These are phyloP conservation scores for Branchinecta lynchi DNA, from an alignment of 1,140 invertebrate genomes.

Conservation along the genomic window DNA sequence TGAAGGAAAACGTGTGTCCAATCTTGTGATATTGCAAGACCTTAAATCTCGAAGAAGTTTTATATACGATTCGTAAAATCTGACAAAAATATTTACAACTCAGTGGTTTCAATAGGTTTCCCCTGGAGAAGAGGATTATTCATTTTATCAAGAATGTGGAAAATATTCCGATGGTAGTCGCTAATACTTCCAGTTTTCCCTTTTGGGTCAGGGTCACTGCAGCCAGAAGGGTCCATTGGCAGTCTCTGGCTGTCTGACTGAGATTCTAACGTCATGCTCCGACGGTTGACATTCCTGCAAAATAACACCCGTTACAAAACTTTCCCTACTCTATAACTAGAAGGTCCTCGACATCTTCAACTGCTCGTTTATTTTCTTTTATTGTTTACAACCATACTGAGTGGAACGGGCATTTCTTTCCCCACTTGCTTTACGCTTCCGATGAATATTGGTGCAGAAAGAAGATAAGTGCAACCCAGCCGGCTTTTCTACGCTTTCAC, in stretches of 20 bases:
- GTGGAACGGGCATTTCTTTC: no score
- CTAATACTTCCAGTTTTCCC: neutral
- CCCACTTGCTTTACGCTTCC: no score
- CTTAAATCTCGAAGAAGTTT: no score
- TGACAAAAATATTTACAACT: conserved; percentile 4
- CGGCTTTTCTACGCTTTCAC: no score
- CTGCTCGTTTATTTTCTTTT: no score
- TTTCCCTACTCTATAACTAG: neutral
- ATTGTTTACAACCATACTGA: no score
- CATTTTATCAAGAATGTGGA: neutral
- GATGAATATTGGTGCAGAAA: no score
- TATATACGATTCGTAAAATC: neutral
- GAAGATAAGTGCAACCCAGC: no score
- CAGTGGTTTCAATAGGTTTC: conserved; percentile 5
- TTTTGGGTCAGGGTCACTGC: neutral
- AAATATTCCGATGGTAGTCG: neutral
- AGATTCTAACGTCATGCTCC: neutral
- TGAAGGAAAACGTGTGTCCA: no score
- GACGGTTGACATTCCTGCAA: neutral
- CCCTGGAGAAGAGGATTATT: neutral
- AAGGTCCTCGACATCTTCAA: neutral
- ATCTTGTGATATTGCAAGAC: no score
- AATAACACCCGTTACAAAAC: neutral
- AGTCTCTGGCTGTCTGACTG: neutral
- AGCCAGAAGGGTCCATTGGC: neutral